phyloP scores from a whole-genome alignment of 1,140 invertebrate genomes.

The Parapsyche elsis region DNA sequence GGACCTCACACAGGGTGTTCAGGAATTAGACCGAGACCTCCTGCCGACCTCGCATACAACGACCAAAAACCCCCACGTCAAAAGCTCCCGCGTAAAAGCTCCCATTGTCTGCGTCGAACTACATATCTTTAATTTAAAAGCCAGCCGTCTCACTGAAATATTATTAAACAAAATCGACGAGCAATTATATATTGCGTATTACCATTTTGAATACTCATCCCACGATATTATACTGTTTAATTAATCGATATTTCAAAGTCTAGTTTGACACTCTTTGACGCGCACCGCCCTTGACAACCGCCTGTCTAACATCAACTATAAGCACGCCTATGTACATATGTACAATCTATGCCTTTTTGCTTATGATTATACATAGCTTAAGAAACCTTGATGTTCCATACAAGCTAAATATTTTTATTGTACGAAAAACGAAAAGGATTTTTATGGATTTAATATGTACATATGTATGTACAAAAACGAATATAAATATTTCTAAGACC shows the following conservation, averaged over 20 bases:
- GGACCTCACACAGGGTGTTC: conserved; percentile 5
- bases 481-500: too few species aligned
- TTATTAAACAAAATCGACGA: conserved; percentile 1
- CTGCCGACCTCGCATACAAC: not conserved
- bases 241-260: not conserved
- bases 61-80: conserved; percentile 10
- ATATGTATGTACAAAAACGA: too few species aligned
- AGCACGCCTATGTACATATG: too few species aligned
- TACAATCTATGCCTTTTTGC: too few species aligned
- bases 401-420: not conserved
- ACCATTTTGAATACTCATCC: not conserved
- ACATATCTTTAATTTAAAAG: conserved; percentile 17
- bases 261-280: not conserved
- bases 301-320: too few species aligned
- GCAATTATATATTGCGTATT: not conserved
- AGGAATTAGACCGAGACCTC: not conserved
- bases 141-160: conserved; percentile 1
- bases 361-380: too few species aligned
- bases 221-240: not conserved
- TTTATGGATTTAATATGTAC: too few species aligned
- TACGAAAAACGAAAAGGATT: not conserved
- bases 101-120: conserved; percentile 16
- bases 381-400: too few species aligned
- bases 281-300: not conserved
- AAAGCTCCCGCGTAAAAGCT: conserved; percentile 13